Evolutionary conservation across 2,113 vertebrate genomes (phyloP), one percentile per base, ranked within the genome.

Genomic region (Xiphophorus couchianus): DNA sequence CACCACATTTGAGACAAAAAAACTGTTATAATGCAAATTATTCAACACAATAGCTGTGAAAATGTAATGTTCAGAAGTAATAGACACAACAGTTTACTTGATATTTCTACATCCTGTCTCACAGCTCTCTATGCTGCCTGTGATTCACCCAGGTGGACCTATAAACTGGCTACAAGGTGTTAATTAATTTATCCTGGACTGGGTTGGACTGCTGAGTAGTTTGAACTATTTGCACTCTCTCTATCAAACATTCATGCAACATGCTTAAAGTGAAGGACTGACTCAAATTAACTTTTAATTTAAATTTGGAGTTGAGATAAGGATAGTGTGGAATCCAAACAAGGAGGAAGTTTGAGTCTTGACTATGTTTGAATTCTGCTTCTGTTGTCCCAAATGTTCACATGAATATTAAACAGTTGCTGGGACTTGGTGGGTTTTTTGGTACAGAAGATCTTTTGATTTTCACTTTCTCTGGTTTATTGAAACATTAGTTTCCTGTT

Each of bases 281-380:
- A 64, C 30, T 80, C 51, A 63, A 65, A 74, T 63, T 74, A 73
- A 74, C 54, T 73, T 74, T 73, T 80, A 51, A 74, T 64, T 73
- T 54, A 61, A 80, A 74, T 33, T 61, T 44, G 19, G 39, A 60
- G 48, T 69, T 70, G 25, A 80, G 37, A 58, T 14, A 61, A 48
- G 44, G 11, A 68, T 69, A 66, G 27, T 44, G 54, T 14, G 11
- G 8, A 48, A 64, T 33, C 28, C 15, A 74, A 69, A 71, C 17
- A 42, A 63, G 39, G 0, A 71, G 29, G 42, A 62, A 70, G 65
- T 51, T 51, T n/a, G 71, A 76, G 66, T 72, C 31, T 39, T 33
- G 37, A 30, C 25, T 62, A 44, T 8, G 60, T 68, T 64, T 68
- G 15, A 80, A 44, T 54, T 58, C 17, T 62, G 44, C 5, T 54